Base-by-base conservation (phyloP, 2,888 invertebrate species). In the Cheilosia grossa region DNA sequence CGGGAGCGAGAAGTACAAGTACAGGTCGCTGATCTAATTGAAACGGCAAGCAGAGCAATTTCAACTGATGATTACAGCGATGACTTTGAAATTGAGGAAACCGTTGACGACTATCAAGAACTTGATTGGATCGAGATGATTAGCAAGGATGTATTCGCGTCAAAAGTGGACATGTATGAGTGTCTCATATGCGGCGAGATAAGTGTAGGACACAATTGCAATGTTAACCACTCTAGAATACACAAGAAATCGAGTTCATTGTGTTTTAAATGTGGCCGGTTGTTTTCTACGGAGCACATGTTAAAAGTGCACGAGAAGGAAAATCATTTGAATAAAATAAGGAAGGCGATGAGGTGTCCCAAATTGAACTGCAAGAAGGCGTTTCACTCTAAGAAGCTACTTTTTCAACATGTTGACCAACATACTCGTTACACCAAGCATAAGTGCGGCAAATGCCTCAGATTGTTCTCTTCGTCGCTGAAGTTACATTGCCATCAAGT, bases 171-270 rank as follows among this genome's bases (percentile, higher is more conserved):
- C 21, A 69, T 83, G 79, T 74, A 64, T 7, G 83, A 83, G 24
- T 83, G 83, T 10, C 58, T 79, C 0, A 59, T 64, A n/a, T 83
- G 83, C 47, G 83, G 83, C 17, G 83, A 83, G 24, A 74, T 83
- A 30, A 40, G 67, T 2, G 7, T 69, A 5, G 79, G 69, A 2
- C 1, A 51, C 24, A 64, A 42, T 1, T 69, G 58, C 7, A 64
- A 70, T 10, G 2, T 21, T 3, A 74, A 66, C 2, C 83, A 83
- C 40, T 47, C 53, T 1, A n/a, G 47, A 63, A n/a, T 42, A 13
- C 83, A 83, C 15, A 59, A 47, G 0, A 56, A 74, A 37, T 42
- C 53, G 15, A 69, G 64, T 24, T 27, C 21, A 2, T 17, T 83
- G n/a, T 83, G 83, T 24, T 69, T 59, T 10, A 54, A 70, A 15